These are phyloP conservation scores for Atta colombica DNA, from an alignment of 1,140 invertebrate genomes.

Conservation along the genomic window DNA sequence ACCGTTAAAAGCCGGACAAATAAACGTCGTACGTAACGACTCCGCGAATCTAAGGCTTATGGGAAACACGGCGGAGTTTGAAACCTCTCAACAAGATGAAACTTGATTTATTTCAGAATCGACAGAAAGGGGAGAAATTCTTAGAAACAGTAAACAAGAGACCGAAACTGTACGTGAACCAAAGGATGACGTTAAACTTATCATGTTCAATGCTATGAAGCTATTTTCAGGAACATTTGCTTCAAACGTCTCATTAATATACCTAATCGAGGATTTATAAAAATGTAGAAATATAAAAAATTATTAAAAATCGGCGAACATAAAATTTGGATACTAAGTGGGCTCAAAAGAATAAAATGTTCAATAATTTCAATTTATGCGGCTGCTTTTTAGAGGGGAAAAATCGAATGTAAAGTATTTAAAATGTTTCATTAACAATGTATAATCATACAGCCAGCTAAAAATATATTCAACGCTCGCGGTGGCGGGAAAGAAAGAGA, in stretches of 20 bases:
- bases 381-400: not conserved
- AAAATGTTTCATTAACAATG: not conserved
- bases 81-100: constrained; percentile 63
- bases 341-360: not conserved
- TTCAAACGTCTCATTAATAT: not conserved
- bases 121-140: constrained; percentile 16
- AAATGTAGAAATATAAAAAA: not conserved
- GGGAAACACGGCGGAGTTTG: constrained; percentile 15
- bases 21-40: constrained; percentile 43
- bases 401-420: not conserved
- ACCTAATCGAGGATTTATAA: not conserved
- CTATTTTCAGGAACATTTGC: not conserved
- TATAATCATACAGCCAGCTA: not conserved
- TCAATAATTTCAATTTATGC: not conserved
- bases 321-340: not conserved
- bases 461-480: not conserved
- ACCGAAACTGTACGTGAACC: constrained; percentile 4
- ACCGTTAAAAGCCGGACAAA: constrained; percentile 49
- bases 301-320: not conserved
- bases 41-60: constrained; percentile 37
- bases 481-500: not conserved
- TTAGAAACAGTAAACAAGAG: constrained; percentile 52
- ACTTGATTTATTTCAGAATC: constrained; percentile 58
- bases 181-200: not conserved
- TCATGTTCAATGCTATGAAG: constrained; percentile 7